These are phyloP conservation scores for Furcifer pardalis DNA, from an alignment of 2,797 vertebrate species.

Conservation along the genomic window DNA sequence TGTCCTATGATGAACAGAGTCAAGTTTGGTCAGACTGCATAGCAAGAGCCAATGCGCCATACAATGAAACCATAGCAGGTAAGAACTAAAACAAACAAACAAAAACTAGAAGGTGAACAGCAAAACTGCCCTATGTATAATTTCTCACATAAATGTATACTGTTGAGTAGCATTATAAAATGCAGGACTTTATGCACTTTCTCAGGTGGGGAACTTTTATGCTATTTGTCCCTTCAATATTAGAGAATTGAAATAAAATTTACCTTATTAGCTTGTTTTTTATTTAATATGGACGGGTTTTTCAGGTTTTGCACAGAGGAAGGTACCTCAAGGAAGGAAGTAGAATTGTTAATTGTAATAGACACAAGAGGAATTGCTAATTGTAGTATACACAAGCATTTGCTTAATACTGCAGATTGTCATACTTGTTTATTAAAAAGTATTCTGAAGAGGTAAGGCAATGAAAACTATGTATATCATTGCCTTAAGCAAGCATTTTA, in stretches of 20 bases:
- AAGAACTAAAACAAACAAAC: slow-evolving; percentile 55
- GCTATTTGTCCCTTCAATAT: neutral
- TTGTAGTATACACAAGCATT: neutral
- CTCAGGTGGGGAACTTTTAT: too few relatives aligned
- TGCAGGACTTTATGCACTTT: neutral
- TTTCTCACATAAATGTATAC: neutral
- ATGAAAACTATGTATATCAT: neutral
- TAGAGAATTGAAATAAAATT: neutral
- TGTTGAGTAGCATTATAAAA: neutral
- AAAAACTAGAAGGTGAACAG: neutral
- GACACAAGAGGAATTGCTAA: too few relatives aligned
- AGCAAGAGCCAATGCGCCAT: slow-evolving; percentile 91
- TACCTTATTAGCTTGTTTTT: neutral
- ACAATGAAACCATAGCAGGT: slow-evolving; percentile 87
- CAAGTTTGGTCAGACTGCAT: slow-evolving; percentile 89
- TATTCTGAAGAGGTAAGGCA: neutral
- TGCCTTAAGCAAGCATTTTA: too few relatives aligned
- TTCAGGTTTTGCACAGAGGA: neutral
- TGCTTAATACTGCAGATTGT: neutral
- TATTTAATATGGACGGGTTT: neutral
- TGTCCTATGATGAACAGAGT: slow-evolving; percentile 96
- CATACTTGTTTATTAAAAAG: neutral
- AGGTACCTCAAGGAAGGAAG: neutral
- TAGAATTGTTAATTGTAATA: neutral
- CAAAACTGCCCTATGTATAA: neutral